Evolutionary conservation across 2,113 vertebrate genomes (phyloP), one percentile per base, ranked within the genome.

Genomic region (Callospermophilus lateralis): DNA sequence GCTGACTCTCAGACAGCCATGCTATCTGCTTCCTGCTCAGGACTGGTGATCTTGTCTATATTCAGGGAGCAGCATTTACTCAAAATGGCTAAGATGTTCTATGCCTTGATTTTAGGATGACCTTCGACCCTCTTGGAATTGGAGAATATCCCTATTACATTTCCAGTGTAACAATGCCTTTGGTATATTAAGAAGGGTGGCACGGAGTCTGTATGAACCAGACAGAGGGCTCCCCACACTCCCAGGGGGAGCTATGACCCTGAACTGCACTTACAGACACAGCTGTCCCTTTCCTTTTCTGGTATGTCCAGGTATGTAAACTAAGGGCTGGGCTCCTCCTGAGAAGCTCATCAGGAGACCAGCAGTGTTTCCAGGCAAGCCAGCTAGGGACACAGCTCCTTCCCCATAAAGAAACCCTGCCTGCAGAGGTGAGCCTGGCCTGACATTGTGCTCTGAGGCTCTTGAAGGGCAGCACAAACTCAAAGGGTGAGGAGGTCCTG

Each of bases 231-330:
- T 45, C 1, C 0, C 3, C 17, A 17, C 53, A 17, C 16, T 4
- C 53, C 17, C 4, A 24, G 26, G 12, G 30, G 4, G 8, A 55
- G 1, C 20, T 81, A 32, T 96, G 30, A 37, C 6, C 5, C 20
- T 96, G 53, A 86, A 63, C 6, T 96, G 94, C 26, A 81, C 89
- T 15, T 94, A 91, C 22, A 73, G 34, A 67, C 34, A 55, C 19
- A 39, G 3, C 39, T 84, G 73, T 7, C 1, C 0, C 0, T 20
- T 24, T 39, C 22, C 6, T 95, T 19, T 80, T 78, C 37, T 97
- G 96, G 96, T 97, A 97, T 20, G 84, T 95, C 48, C 67, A 72
- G 73, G 84, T 8, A 78, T 53, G 55, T 6, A 76, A 93, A 91
- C 55, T 67, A 72, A 78, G 84, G n/a, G 0, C 84, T 7, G 5